Evolutionary conservation across 2,797 vertebrate species (phyloP), one percentile per base, ranked within the genome.

Genomic region (Alcedo atthis): DNA sequence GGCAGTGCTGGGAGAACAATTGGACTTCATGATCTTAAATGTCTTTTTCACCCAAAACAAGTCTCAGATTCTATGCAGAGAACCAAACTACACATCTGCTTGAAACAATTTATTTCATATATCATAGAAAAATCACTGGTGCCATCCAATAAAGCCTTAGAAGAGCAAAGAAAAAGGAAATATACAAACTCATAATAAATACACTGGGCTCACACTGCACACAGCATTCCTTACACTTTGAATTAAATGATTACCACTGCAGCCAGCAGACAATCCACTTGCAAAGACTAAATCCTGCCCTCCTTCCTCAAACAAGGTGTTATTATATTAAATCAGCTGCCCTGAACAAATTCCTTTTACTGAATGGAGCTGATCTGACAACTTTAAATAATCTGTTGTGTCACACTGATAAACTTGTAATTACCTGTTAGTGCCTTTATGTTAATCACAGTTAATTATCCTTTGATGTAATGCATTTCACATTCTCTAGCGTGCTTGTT

Each of bases 21-120:
- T 49, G 48, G 48, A 25, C 48, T 14, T 49, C 7, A 48, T 5
- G 15, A 51, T 26, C 25, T 51, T 51, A 16, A 28, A 28, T 13
- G 15, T 28, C 49, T 51, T 16, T 51, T 51, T 26, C 49, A 51
- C 16, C 49, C 49, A 28, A 28, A 51, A 6, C 49, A 51, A 51
- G 15, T 51, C 48, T 26, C 25, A 26, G 14, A 26, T 28, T 16
- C 26, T 51, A 17, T 16, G 26, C 49, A 63, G 6, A 62, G 2
- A 15, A 63, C 13, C 74, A 70, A 71, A 80, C 33, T 5, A 70
- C 12, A 26, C 17, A 35, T 10, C 22, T 70, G 67, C 74, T 86
- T 24, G 51, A 90, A 91, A 67, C 22, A 58, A 80, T 95, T 96
- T 93, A 96, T 86, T 96, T 87, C 54, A 64, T 2, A 0, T 59